A percentile compares a stretch with the other conserved stretches of the same genome.
phyloP scores from a whole-genome alignment of 1,140 invertebrate species.

The Sesamia nonagrioides region DNA sequence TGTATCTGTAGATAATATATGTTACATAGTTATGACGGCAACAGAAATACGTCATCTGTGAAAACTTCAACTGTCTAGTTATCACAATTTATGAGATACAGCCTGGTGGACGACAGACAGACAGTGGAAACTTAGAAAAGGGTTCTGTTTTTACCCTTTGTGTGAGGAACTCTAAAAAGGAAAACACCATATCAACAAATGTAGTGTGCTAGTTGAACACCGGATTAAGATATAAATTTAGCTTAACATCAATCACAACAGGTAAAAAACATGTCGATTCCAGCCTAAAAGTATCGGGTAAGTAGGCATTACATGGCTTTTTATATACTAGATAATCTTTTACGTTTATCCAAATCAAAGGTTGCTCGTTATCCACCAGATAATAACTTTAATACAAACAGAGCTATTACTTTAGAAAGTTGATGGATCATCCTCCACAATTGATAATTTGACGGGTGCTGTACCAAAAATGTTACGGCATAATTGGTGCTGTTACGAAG shows the following conservation, averaged over 20 bases:
- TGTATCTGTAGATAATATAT: too few species aligned
- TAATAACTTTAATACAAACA: constrained; percentile 30
- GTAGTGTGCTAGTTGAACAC: background rate
- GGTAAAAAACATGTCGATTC: constrained; percentile 12
- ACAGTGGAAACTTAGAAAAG: too few species aligned
- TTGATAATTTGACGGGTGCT: constrained; percentile 31
- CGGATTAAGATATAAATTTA: background rate
- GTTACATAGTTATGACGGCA: too few species aligned
- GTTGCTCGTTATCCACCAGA: constrained; percentile 25
- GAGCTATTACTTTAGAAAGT: constrained; percentile 43
- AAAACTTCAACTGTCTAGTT: too few species aligned
- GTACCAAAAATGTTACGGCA: background rate
- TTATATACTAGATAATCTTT: constrained; percentile 24
- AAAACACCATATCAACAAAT: background rate
- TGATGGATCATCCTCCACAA: constrained; percentile 41
- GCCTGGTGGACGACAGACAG: too few species aligned
- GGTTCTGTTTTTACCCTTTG: too few species aligned
- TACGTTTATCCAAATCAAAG: constrained; percentile 36
- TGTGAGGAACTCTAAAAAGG: too few species aligned
- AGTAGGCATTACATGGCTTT: constrained; percentile 21
- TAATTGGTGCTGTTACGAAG: constrained; percentile 10
- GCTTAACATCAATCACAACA: background rate
- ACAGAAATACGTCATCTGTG: too few species aligned
- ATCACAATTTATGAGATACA: too few species aligned
- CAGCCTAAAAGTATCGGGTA: background rate